Evolutionary conservation across 2,888 invertebrate genomes (phyloP).

Genomic region (Ferdinandea cuprea): DNA sequence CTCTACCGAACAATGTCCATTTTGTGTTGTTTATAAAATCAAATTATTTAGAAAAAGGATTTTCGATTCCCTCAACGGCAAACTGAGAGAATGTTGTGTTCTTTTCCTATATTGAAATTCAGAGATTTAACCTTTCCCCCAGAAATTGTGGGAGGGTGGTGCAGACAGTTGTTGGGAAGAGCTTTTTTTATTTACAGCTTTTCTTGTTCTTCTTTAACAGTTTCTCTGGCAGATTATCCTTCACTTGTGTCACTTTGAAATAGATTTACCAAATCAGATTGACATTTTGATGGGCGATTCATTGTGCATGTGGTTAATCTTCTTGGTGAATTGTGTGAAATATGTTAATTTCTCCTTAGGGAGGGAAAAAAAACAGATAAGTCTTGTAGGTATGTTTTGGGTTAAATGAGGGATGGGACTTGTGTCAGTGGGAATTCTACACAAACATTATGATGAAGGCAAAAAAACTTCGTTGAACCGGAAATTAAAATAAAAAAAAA

Average conservation of each 20-base stretch:
- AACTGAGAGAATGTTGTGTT: not conserved
- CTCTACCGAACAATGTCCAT: not conserved
- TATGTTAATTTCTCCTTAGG: slow-evolving; percentile 35
- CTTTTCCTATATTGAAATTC: not conserved
- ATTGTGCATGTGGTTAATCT: slow-evolving; percentile 23
- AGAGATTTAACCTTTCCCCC: no score
- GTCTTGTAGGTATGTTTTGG: not conserved
- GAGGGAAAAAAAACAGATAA: not conserved
- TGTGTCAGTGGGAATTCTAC: no score
- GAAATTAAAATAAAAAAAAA: slow-evolving; percentile 6
- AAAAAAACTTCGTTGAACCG: slow-evolving; percentile 4
- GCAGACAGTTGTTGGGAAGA: not conserved
- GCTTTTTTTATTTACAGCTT: not conserved
- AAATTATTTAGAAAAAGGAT: slow-evolving; percentile 36
- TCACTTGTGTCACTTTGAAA: slow-evolving; percentile 39
- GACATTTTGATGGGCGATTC: slow-evolving; percentile 35
- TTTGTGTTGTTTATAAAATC: slow-evolving; percentile 36
- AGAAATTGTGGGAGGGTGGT: no score
- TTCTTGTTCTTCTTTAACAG: not conserved
- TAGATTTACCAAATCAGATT: slow-evolving; percentile 46
- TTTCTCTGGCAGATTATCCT: slow-evolving; percentile 17
- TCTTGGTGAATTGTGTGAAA: slow-evolving; percentile 23
- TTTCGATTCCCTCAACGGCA: not conserved
- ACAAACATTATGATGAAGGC: not conserved
- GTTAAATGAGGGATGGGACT: not conserved